Percentiles rank a stretch among this genome's conserved stretches.
phyloP scores from a whole-genome alignment of 2,888 invertebrate genomes.

The Agriopis leucophaearia region DNA sequence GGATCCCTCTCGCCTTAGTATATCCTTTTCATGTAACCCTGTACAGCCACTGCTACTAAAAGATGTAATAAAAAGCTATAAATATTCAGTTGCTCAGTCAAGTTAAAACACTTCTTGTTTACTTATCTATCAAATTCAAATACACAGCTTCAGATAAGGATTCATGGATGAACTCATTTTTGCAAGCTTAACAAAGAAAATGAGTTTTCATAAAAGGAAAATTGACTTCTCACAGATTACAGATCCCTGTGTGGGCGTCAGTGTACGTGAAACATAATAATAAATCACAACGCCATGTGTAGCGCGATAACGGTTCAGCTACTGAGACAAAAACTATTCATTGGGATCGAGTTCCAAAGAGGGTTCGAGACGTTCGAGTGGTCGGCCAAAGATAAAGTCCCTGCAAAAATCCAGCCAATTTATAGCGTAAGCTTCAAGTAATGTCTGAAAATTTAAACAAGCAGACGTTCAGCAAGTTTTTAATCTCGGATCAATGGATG shows the following conservation, averaged over 20 bases:
- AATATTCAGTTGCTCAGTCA: not conserved
- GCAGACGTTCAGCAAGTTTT: slow-evolving; percentile 30
- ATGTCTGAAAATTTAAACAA: slow-evolving; percentile 40
- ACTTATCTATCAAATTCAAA: slow-evolving; percentile 11
- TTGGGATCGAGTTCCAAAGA: slow-evolving; percentile 45
- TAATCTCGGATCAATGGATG: slow-evolving; percentile 45
- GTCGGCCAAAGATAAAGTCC: slow-evolving; percentile 45
- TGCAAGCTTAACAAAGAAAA: slow-evolving; percentile 22
- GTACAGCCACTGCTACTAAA: not conserved
- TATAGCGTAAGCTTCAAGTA: slow-evolving; percentile 39
- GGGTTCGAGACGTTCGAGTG: slow-evolving; percentile 48
- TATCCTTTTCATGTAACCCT: not conserved
- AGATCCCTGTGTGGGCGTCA: slow-evolving; percentile 29
- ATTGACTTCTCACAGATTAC: slow-evolving; percentile 33
- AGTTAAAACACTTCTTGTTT: not conserved
- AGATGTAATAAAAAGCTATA: not conserved
- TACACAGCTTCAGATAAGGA: slow-evolving; percentile 12
- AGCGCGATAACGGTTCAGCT: slow-evolving; percentile 43
- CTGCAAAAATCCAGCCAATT: slow-evolving; percentile 45
- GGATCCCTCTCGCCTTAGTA: too few species aligned
- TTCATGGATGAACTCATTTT: slow-evolving; percentile 13
- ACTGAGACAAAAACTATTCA: slow-evolving; percentile 50
- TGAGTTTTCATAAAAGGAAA: slow-evolving; percentile 31
- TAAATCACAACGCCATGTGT: slow-evolving; percentile 47
- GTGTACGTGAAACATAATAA: slow-evolving; percentile 46